Evolutionary conservation across 2,113 vertebrate genomes (phyloP).

Genomic region (Micromys minutus): DNA sequence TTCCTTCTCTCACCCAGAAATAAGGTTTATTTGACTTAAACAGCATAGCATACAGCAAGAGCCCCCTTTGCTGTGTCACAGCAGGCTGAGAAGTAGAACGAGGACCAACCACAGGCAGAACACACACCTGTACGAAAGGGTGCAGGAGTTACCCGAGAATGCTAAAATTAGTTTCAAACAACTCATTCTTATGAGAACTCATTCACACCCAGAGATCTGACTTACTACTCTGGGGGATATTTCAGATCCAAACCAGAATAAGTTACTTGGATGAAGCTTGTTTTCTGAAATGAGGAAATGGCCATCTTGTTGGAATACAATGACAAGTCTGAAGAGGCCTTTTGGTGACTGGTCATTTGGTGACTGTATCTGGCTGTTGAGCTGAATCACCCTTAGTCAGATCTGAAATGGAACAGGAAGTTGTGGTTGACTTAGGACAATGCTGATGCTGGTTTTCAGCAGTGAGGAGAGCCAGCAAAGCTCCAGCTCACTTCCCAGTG

Average conservation of each 20-base stretch:
- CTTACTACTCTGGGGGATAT: neutral
- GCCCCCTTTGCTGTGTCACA: neutral
- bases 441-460: neutral
- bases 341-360: no score
- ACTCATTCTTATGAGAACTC: neutral
- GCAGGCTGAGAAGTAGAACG: neutral
- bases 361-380: neutral
- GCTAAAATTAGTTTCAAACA: neutral
- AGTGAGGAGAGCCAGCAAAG: no score
- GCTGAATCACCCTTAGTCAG: rapidly evolving
- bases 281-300: neutral
- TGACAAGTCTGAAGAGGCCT: neutral
- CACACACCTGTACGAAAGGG: neutral
- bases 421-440: neutral
- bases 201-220: neutral
- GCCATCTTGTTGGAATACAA: neutral
- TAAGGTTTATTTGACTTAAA: neutral
- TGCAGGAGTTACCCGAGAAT: neutral
- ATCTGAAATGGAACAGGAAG: neutral
- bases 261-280: no score
- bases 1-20: neutral
- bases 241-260: neutral
- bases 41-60: neutral
- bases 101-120: neutral
- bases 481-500: rapidly evolving